Base-by-base conservation (phyloP, 2,888 invertebrate genomes). In the Carcina quercana region DNA sequence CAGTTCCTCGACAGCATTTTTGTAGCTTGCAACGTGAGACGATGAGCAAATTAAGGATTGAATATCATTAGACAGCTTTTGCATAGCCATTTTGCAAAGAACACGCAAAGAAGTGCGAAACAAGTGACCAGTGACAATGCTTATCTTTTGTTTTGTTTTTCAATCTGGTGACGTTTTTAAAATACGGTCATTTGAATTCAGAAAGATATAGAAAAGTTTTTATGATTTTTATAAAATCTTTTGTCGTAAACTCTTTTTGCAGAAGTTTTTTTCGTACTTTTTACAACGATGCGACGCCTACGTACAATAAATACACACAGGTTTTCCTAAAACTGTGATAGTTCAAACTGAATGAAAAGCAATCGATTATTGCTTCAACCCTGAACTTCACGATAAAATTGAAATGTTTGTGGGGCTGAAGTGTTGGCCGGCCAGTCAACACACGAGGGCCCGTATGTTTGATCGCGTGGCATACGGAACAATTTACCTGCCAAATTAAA, bases 1-100 rank as follows among this genome's bases (percentile, higher is more conserved):
- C 66, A 91, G 67, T 80, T 91, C 91, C 51, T 86, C 86, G 17
- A 90, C 76, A 48, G 88, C 89, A 52, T 86, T 87, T 20, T 83
- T 68, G 32, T 84, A 75, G 51, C 64, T 86, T 30, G 83, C 85
- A 38, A 91, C 78, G 44, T 85, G 78, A 28, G 82, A 63, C 17
- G 87, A 86, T 28, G 90, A 88, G 51, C 87, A 68, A 39, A 91
- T 63, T 40, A 78, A 53, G 2, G 75, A 70, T 49, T 85, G 79
- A 21, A 89, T 78, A 42, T 84, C 75, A 15, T 41, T 38, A 27
- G 72, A 51, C 38, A 82, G 56, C 46, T 61, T 67, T 44, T 57
- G 66, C 32, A 80, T 42, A 25, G 55, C 47, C 70, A 70, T 68
- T 47, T 42, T 47, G 19, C 19, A 6, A 25, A 10, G 8, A n/a